phyloP scores from a whole-genome alignment of 2,113 vertebrate genomes.

The Ceyx melanurus region DNA sequence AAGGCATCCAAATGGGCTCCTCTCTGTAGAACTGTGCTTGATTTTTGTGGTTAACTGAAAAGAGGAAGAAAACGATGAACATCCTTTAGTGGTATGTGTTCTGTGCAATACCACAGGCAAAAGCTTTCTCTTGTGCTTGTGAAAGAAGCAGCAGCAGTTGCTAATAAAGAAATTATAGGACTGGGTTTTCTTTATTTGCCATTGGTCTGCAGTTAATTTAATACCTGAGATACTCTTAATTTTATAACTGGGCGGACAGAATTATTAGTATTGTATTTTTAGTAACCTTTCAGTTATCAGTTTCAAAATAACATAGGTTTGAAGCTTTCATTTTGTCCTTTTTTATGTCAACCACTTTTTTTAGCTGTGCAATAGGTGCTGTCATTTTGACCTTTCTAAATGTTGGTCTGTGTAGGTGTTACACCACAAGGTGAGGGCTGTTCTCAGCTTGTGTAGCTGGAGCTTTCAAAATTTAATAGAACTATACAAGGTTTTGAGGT shows the following conservation, averaged over 20 bases:
- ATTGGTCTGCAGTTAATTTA: neutral
- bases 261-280: neutral
- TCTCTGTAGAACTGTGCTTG: neutral
- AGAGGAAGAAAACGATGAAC: constrained; percentile 51
- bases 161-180: neutral
- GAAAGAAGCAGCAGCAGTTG: neutral
- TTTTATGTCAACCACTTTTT: neutral
- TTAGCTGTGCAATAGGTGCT: neutral
- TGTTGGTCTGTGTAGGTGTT: neutral
- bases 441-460: neutral
- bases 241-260: neutral
- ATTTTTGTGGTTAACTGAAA: constrained; percentile 55
- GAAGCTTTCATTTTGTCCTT: neutral
- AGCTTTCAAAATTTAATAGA: neutral
- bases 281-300: neutral
- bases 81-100: constrained; percentile 49
- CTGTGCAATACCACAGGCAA: constrained; percentile 40
- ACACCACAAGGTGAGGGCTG: neutral
- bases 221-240: neutral
- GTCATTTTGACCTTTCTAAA: neutral
- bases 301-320: neutral
- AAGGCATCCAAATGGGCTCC: constrained; percentile 13
- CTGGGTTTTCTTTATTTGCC: neutral
- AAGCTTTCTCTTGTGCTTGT: constrained; percentile 26
- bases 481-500: neutral